These are phyloP conservation scores for Leptopterna dolabrata DNA, from an alignment of 2,888 invertebrate genomes.

Conservation along the genomic window DNA sequence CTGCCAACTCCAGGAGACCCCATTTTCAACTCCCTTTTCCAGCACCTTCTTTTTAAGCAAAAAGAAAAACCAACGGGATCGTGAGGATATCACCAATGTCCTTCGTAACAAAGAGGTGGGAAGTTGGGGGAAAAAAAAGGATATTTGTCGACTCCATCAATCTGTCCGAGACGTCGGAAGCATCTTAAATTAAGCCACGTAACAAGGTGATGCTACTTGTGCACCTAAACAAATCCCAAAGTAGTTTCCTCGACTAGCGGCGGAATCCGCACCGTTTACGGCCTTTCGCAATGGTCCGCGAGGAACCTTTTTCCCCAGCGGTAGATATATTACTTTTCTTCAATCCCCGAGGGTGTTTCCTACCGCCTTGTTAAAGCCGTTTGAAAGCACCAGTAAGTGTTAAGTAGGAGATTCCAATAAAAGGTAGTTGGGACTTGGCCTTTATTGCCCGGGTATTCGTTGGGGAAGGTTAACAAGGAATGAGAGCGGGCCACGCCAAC, in stretches of 20 bases:
- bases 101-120: not conserved
- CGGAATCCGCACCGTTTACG: slow-evolving; percentile 45
- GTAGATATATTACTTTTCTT: slow-evolving; percentile 41
- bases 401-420: slow-evolving; percentile 48
- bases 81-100: not conserved
- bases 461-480: slow-evolving; percentile 24
- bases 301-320: not conserved
- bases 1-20: not conserved
- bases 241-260: not conserved
- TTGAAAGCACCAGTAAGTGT: slow-evolving; percentile 49
- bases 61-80: not conserved
- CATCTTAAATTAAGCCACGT: slow-evolving; percentile 44
- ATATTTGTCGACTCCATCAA: slow-evolving; percentile 15
- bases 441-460: slow-evolving; percentile 37
- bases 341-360: slow-evolving; percentile 31
- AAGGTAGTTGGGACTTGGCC: slow-evolving; percentile 19
- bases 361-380: slow-evolving; percentile 37
- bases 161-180: not conserved
- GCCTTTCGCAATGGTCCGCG: slow-evolving; percentile 27
- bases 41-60: not conserved
- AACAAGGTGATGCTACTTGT: slow-evolving; percentile 46
- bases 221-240: slow-evolving; percentile 46
- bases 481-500: not conserved
- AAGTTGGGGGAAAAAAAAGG: not conserved
- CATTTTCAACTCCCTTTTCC: not conserved